phyloP scores from a whole-genome alignment of 2,797 vertebrate species.

The Selene dorsalis region DNA sequence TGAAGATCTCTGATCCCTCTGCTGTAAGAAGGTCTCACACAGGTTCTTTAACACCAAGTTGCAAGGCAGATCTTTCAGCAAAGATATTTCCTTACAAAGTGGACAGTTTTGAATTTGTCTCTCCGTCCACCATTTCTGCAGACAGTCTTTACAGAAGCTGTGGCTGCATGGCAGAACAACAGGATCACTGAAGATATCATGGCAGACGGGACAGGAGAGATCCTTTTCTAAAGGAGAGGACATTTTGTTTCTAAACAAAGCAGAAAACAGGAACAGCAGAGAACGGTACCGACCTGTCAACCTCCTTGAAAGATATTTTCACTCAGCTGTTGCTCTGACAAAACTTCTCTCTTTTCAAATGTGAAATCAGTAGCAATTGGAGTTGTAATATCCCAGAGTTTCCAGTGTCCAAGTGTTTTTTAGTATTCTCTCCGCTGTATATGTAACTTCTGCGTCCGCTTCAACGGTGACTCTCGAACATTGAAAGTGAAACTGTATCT shows the following conservation, averaged over 20 bases:
- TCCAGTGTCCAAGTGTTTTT: too few species aligned
- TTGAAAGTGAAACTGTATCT: too few species aligned
- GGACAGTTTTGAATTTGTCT: neutral
- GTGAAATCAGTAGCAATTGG: too few species aligned
- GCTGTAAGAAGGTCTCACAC: constrained; percentile 14
- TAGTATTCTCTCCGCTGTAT: too few species aligned
- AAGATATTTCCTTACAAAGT: fast-evolving
- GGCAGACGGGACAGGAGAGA: neutral
- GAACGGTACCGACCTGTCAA: neutral
- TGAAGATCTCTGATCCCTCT: neutral
- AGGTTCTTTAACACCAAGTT: constrained; percentile 27
- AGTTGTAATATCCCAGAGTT: too few species aligned
- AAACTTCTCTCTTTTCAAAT: neutral
- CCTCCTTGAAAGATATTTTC: too few species aligned
- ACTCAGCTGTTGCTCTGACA: neutral
- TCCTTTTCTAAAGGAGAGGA: neutral
- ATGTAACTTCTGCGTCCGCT: too few species aligned
- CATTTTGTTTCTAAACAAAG: constrained; percentile 2
- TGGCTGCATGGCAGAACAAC: constrained; percentile 28
- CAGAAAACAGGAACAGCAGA: neutral
- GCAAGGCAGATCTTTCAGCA: neutral
- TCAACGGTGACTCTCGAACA: too few species aligned
- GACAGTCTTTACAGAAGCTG: constrained; percentile 41
- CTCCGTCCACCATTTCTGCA: constrained; percentile 20
- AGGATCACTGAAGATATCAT: constrained; percentile 14